Evolutionary conservation across 2,888 invertebrate genomes (phyloP).

Genomic region (Creontiades dilutus): DNA sequence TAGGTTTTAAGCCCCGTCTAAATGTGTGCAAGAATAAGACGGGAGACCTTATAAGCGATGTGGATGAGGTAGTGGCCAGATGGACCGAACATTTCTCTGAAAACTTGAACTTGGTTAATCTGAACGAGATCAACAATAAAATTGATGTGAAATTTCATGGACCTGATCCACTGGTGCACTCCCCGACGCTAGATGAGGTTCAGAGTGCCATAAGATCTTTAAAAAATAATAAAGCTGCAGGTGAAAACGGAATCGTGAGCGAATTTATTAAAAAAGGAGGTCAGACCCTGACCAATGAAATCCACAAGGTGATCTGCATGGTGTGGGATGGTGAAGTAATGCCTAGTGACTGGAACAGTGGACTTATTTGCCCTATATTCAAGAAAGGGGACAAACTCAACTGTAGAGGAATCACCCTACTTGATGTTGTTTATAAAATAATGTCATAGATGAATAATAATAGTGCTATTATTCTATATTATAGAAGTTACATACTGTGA

Average conservation of each 20-base stretch:
- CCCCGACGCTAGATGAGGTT: background rate
- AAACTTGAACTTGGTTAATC: background rate
- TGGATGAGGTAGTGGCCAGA: background rate
- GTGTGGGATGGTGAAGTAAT: background rate
- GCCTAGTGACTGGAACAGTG: background rate
- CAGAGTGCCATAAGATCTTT: background rate
- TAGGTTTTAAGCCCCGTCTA: background rate
- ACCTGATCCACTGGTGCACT: background rate
- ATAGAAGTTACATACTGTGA: too few relatives aligned
- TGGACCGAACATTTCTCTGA: background rate
- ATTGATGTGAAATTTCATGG: background rate
- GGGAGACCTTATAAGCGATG: background rate
- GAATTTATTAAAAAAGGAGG: constrained; percentile 6
- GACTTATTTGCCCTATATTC: background rate
- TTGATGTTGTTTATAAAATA: background rate
- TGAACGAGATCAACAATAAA: background rate
- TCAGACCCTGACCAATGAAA: background rate
- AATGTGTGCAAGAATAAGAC: background rate
- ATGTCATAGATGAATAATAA: too few relatives aligned
- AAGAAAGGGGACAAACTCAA: constrained; percentile 3
- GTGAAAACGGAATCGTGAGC: background rate
- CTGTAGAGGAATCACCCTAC: background rate
- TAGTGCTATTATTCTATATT: too few relatives aligned
- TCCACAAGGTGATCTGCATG: background rate
- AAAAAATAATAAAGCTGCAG: constrained; percentile 21